These are phyloP conservation scores for Vespertilio murinus DNA, from an alignment of 2,797 vertebrate species.

Conservation along the genomic window DNA sequence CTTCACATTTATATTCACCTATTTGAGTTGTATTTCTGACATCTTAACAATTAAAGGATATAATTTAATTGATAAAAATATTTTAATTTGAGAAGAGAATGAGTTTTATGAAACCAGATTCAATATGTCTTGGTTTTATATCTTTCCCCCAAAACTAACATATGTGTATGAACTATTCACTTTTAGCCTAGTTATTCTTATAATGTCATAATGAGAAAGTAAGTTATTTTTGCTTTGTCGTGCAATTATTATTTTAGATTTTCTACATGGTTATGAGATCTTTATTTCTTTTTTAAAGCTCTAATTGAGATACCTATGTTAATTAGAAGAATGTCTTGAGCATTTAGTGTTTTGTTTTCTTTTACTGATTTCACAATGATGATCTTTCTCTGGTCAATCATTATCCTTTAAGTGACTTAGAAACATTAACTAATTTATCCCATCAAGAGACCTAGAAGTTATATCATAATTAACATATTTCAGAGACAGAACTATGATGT, in stretches of 20 bases:
- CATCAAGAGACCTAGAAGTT: background rate
- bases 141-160: background rate
- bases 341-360: background rate
- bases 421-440: conserved; percentile 53
- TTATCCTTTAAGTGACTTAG: conserved; percentile 9
- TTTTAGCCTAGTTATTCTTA: conserved; percentile 22
- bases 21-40: background rate
- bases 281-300: background rate
- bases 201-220: background rate
- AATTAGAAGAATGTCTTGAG: background rate
- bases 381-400: conserved; percentile 35
- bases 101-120: conserved; percentile 13
- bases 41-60: background rate
- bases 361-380: background rate
- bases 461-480: conserved; percentile 22
- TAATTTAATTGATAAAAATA: background rate
- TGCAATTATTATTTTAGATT: background rate
- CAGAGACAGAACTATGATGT: conserved; percentile 33
- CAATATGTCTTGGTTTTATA: background rate
- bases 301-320: background rate
- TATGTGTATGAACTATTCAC: background rate
- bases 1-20: background rate
- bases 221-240: background rate
- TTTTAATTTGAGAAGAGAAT: conserved; percentile 38
- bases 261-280: background rate